A percentile compares a stretch with the other conserved stretches of the same genome.
Evolutionary conservation across 2,113 vertebrate genomes (phyloP).

Genomic region (Clarias magur): DNA sequence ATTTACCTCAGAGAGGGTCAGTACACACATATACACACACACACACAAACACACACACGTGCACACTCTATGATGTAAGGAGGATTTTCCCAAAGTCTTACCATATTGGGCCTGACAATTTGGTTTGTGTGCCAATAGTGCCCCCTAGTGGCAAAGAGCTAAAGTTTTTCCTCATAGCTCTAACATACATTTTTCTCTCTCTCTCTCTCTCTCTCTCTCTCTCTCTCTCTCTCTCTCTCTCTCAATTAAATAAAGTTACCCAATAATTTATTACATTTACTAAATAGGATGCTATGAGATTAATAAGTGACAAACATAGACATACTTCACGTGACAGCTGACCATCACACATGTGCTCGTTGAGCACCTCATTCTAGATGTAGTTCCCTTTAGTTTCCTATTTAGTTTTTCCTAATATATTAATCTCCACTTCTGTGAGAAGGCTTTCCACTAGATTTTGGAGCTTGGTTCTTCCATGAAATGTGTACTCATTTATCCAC

Average conservation of each 20-base stretch:
- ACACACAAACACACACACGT: neutral
- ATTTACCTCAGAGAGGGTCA: conserved; percentile 21
- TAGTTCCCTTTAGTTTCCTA: neutral
- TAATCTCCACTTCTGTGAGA: neutral
- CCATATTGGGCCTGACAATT: neutral
- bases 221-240: neutral
- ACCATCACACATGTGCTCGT: neutral
- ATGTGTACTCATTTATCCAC: neutral
- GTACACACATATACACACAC: conserved; percentile 2
- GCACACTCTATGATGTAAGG: conserved; percentile 14
- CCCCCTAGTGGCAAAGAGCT: conserved; percentile 59
- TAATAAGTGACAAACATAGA: neutral
- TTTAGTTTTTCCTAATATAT: neutral
- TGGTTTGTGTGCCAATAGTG: conserved; percentile 53
- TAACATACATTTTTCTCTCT: neutral
- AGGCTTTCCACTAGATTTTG: neutral
- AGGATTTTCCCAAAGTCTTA: neutral
- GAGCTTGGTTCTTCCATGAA: neutral
- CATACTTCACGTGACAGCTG: neutral
- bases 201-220: neutral
- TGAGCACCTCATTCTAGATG: neutral
- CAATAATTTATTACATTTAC: neutral
- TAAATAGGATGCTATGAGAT: neutral
- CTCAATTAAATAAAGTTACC: neutral
- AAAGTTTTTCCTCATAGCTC: no score